Evolutionary conservation across 2,888 invertebrate species (phyloP).

Genomic region (Suillia variegata): DNA sequence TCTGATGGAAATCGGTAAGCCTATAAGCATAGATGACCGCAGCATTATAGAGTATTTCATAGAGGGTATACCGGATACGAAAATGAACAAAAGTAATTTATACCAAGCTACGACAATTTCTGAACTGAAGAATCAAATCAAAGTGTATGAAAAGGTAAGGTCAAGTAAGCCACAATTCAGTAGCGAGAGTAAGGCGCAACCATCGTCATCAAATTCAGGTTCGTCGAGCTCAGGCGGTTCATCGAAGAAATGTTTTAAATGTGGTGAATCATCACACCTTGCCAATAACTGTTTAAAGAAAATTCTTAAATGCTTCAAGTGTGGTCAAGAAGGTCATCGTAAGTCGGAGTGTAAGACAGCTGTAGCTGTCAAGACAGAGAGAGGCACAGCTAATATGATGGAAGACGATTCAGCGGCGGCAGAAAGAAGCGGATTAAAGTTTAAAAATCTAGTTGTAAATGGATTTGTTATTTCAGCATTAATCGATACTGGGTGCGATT

Average conservation of each 20-base stretch:
- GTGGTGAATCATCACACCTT: not conserved
- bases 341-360: not conserved
- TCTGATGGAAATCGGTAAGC: constrained; percentile 11
- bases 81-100: not conserved
- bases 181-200: not conserved
- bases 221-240: not conserved
- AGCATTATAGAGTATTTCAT: constrained; percentile 14
- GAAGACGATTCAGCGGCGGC: not conserved
- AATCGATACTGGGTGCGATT: not conserved
- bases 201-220: not conserved
- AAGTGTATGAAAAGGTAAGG: not conserved
- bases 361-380: not conserved
- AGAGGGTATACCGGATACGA: constrained; percentile 6
- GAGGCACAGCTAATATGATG: not conserved
- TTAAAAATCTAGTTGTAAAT: not conserved
- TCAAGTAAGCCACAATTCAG: not conserved
- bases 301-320: not conserved
- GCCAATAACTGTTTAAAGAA: not conserved
- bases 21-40: constrained; percentile 4
- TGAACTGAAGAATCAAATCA: constrained; percentile 4
- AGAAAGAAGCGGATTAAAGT: not conserved
- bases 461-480: not conserved
- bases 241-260: not conserved
- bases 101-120: not conserved
- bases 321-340: not conserved